A percentile compares a stretch with the other conserved stretches of the same genome.
phyloP scores from a whole-genome alignment of 1,140 invertebrate genomes.

The Drosophila orena region DNA sequence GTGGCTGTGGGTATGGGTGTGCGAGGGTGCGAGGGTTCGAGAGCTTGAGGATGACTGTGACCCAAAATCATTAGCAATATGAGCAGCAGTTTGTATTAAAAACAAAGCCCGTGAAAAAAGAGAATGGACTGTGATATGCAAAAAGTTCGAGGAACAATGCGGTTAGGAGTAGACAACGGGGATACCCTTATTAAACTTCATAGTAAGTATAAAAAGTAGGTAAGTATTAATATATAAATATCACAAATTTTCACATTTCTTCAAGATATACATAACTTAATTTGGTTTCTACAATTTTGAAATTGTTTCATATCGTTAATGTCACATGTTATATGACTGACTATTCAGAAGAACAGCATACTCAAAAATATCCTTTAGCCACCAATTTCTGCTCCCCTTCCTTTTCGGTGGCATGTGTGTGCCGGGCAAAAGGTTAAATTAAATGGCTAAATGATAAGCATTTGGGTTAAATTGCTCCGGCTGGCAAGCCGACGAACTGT shows the following conservation, averaged over 20 bases:
- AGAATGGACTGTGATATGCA: slow-evolving; percentile 68
- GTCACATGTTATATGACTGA: no score
- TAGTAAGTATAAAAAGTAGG: neutral
- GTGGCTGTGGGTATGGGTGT: slow-evolving; percentile 34
- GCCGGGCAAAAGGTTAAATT: slow-evolving; percentile 78
- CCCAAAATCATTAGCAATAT: slow-evolving; percentile 84
- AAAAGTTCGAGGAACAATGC: slow-evolving; percentile 26
- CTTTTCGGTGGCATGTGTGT: slow-evolving; percentile 40
- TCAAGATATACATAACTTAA: no score
- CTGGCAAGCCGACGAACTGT: slow-evolving; percentile 14
- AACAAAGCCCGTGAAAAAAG: slow-evolving; percentile 60
- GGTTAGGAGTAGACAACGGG: neutral
- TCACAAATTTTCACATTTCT: no score
- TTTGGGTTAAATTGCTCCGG: slow-evolving; percentile 77
- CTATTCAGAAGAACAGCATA: neutral
- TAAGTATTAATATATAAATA: no score
- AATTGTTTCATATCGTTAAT: no score
- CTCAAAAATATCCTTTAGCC: neutral
- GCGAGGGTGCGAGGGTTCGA: slow-evolving; percentile 54
- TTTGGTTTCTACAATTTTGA: no score
- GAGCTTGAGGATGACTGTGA: slow-evolving; percentile 68
- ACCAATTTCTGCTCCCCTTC: slow-evolving; percentile 22
- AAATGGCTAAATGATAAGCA: slow-evolving; percentile 84
- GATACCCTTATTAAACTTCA: neutral
- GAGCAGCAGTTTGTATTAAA: slow-evolving; percentile 82